Evolutionary conservation across 1,140 invertebrate genomes (phyloP), one percentile per base, ranked within the genome.

Genomic region (Caenorhabditis tropicalis): DNA sequence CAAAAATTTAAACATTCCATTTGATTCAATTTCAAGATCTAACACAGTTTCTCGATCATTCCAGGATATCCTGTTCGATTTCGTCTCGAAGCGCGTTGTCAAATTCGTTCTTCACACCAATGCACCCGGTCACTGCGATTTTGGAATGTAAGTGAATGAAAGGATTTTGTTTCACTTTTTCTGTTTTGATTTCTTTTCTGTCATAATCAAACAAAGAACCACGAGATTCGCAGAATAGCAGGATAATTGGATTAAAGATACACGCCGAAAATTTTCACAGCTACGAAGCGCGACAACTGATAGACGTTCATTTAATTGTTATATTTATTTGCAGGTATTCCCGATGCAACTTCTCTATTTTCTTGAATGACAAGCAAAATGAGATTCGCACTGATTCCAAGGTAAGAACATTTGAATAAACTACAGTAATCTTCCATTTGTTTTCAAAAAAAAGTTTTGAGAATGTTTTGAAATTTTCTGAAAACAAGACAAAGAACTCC

Each of bases 21-120:
- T n/a, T n/a, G n/a, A n/a, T n/a, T n/a, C n/a, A n/a, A n/a, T n/a
- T n/a, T n/a, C n/a, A n/a, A n/a, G n/a, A n/a, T n/a, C n/a, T n/a
- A n/a, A n/a, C n/a, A n/a, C n/a, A n/a, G n/a, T n/a, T n/a, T n/a
- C n/a, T n/a, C n/a, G n/a, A n/a, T n/a, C n/a, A n/a, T 93, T 93
- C n/a, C 90, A 97, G 96, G 97, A 99, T 92, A 94, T 99, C 85
- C 92, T 99, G 31, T 98, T 99, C 93, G 97, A 99, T 93, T 96
- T 96, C 39, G 94, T 95, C 87, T 96, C 95, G 46, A 96, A 98
- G 90, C 93, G 94, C 88, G 96, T 96, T 60, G 97, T 98, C 92
- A 99, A 99, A 92, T 96, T 99, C 92, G 95, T 99, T 24, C 93
- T 99, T 56, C 98, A 99, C 91, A 98, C 97, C 10, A 99, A 99